Evolutionary conservation across 2,888 invertebrate species (phyloP), one percentile per base, ranked within the genome.

Genomic region (Timandra comae): DNA sequence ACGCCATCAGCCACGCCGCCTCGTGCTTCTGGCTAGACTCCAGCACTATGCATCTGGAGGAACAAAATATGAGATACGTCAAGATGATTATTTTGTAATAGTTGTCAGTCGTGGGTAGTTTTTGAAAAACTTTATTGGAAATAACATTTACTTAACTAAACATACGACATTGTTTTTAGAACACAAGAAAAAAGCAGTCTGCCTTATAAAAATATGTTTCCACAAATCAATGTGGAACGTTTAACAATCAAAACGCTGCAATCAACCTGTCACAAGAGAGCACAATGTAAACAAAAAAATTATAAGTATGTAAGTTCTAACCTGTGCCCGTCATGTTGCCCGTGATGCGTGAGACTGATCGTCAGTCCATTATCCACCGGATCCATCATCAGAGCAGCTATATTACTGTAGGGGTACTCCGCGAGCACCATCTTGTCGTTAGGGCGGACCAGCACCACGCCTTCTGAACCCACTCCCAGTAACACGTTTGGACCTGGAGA

Each of bases 281-380:
- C n/a, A n/a, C n/a, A n/a, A 29, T 29, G 6, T 1, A 8, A 9
- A 24, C 24, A 24, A n/a, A n/a, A n/a, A n/a, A n/a, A n/a, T n/a
- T n/a, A n/a, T n/a, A n/a, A n/a, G n/a, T n/a, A n/a, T n/a, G n/a
- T n/a, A n/a, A n/a, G n/a, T n/a, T n/a, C 16, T 16, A 16, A 89
- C 82, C 84, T 70, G 40, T 91, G 70, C 74, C 93, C 85, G 13
- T 85, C 85, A 27, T 77, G 80, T 24, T 84, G 85, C 1, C 82
- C 85, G 27, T 91, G 90, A 39, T 95, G 89, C 46, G 94, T 91
- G 29, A 98, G 81, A 35, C 95, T 96, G 50, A 98, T 91, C 0
- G 97, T 97, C 25, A 98, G 91, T 47, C 97, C 95, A 60, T 93
- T 92, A 72, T 98, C 97, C 52, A 95, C 95, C 0, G 96, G 95